Evolutionary conservation across 1,140 invertebrate species (phyloP).

Genomic region (Pinna nobilis): DNA sequence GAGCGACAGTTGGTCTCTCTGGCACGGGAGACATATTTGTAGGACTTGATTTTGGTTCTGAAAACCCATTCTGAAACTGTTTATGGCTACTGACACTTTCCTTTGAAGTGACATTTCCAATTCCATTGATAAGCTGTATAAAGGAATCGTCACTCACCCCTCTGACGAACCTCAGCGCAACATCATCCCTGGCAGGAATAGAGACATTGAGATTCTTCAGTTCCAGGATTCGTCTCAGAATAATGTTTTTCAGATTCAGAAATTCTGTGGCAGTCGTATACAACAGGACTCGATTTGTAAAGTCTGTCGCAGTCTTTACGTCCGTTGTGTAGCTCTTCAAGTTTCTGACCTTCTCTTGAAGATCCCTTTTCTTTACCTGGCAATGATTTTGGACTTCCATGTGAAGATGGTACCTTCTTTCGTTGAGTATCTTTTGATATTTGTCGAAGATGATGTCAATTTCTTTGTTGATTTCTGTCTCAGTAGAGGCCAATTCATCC

Average conservation of each 20-base stretch:
- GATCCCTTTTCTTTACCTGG: constrained; percentile 28
- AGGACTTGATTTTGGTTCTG: background rate
- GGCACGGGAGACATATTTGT: background rate
- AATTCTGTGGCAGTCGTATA: constrained; percentile 45
- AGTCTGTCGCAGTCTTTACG: constrained; percentile 41
- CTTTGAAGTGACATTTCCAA: constrained; percentile 29
- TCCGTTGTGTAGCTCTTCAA: constrained; percentile 29
- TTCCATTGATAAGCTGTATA: constrained; percentile 30
- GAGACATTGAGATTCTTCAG: constrained; percentile 34
- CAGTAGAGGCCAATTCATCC: constrained; percentile 35
- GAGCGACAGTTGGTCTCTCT: background rate
- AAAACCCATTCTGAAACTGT: background rate
- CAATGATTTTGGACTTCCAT: constrained; percentile 38
- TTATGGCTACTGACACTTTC: constrained; percentile 8
- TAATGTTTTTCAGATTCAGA: constrained; percentile 27
- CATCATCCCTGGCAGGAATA: constrained; percentile 36
- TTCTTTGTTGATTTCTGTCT: constrained; percentile 34
- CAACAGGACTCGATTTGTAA: constrained; percentile 31
- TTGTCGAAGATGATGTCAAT: constrained; percentile 41
- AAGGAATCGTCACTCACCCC: constrained; percentile 39
- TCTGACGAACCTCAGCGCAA: constrained; percentile 22
- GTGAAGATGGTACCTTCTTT: constrained; percentile 35
- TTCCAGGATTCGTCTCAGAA: constrained; percentile 32
- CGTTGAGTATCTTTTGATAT: constrained; percentile 34
- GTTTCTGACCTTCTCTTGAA: constrained; percentile 32